Evolutionary conservation across 2,113 vertebrate genomes (phyloP), one percentile per base, ranked within the genome.

Genomic region (Cephalopterus ornatus): DNA sequence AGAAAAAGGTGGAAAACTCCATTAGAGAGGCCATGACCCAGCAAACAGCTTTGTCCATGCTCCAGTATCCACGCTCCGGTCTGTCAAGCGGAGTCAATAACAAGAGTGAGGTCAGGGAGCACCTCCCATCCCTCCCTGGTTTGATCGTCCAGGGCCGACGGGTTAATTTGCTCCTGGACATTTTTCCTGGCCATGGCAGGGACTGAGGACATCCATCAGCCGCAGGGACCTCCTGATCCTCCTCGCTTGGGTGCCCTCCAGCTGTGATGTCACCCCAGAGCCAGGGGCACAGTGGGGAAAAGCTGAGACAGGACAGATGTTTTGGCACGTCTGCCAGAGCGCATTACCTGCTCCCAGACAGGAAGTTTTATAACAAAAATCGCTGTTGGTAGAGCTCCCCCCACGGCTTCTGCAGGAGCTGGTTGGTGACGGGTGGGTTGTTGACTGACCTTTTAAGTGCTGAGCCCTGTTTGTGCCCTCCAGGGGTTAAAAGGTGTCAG

Each of bases 371-470:
- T n/a, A 26, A 44, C 39, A 49, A 66, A 37, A 50, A 2, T 30
- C 78, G 37, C 22, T 1, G 0, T 18, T 0, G 2, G 27, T 14
- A 42, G 59, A 63, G 14, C 8, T 81, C 78, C 41, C 41, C 47
- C 44, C 12, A 2, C 0, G 1, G 70, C 62, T 42, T 81, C 41
- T 32, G 24, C 44, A 19, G 1, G 50, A 66, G 50, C 56, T 28
- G 50, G 26, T 9, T 42, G 50, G 50, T 86, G 92, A 91, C 63
- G 86, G 75, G 80, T 2, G 47, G 35, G 37, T 41, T 61, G 39
- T 26, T 32, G 77, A 83, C 18, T 27, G 83, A 71, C 79, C 92
- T 89, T 52, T 89, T 56, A 56, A n/a, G 72, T 95, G 86, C 77
- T 59, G 86, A 78, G 47, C 70, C 61, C 70, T 79, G 19, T 37